Conservation (phyloP, 2,888 invertebrate genomes). For the Himalopsyche japonica region DNA sequence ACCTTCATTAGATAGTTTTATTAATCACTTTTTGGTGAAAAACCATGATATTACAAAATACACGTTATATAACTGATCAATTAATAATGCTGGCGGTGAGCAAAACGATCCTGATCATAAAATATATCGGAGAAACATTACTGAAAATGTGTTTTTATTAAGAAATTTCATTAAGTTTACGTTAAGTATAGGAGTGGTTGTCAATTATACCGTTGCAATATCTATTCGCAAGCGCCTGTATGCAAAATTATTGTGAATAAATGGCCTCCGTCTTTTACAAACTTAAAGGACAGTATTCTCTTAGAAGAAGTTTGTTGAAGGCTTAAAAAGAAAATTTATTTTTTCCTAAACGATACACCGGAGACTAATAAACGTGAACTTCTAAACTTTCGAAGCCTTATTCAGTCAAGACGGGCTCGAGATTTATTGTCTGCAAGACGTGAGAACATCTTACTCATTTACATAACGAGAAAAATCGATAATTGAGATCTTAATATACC, state of each 20-base stretch:
- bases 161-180: no score
- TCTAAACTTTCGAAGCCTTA: slow-evolving; percentile 29
- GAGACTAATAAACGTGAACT: slow-evolving; percentile 31
- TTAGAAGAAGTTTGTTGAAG: slow-evolving; percentile 10
- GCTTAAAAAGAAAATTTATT: slow-evolving; percentile 29
- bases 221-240: neutral
- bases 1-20: no score
- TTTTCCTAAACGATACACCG: slow-evolving; percentile 28
- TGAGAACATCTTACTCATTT: neutral
- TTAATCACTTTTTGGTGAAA: no score
- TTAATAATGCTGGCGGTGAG: no score
- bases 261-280: neutral
- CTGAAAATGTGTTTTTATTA: no score
- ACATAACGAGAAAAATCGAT: neutral
- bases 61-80: no score
- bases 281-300: neutral
- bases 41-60: no score
- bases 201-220: no score
- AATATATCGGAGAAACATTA: no score
- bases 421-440: neutral
- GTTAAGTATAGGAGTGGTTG: no score
- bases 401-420: neutral
- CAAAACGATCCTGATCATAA: no score
- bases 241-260: neutral
- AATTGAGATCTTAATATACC: neutral